Evolutionary conservation across 30 jellyfish, hydroid and myxozoan genomes (phyloP).

Genomic region (Haliclystus octoradiatus): DNA sequence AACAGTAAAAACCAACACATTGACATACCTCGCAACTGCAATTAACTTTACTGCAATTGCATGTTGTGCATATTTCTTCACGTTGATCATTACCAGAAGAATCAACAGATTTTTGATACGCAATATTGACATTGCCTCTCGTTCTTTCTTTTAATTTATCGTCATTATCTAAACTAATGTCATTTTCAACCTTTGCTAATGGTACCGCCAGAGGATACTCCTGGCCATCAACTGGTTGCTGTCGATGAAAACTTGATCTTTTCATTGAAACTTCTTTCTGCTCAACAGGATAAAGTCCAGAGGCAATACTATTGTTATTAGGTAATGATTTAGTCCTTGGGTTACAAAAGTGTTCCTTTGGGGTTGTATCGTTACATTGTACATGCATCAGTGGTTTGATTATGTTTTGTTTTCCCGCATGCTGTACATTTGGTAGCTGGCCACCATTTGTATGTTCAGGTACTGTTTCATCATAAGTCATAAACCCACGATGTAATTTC

Average conservation of each 20-base stretch:
- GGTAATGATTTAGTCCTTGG: background rate
- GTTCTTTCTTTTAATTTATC: too few relatives aligned
- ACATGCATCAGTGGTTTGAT: background rate
- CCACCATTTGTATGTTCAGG: background rate
- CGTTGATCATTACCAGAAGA: too few relatives aligned
- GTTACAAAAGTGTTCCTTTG: background rate
- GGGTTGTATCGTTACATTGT: constrained; percentile 8
- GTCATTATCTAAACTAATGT: too few relatives aligned
- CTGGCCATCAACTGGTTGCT: constrained; percentile 7
- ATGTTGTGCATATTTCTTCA: too few relatives aligned
- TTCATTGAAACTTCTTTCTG: constrained; percentile 13
- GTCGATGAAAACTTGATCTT: constrained; percentile 26
- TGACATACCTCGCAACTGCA: too few relatives aligned
- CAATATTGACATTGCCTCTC: background rate
- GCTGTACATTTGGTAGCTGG: too few relatives aligned
- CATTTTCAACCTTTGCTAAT: too few relatives aligned
- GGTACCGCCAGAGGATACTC: too few relatives aligned
- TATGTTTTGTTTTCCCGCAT: background rate
- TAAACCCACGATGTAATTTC: background rate
- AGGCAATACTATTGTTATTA: background rate
- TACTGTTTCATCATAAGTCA: too few relatives aligned
- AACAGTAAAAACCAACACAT: background rate
- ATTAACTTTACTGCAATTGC: too few relatives aligned
- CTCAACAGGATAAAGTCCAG: constrained; percentile 6
- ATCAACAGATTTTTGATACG: background rate